Conservation (phyloP, 2,797 vertebrate genomes). For the Gephyroberyx darwinii region DNA sequence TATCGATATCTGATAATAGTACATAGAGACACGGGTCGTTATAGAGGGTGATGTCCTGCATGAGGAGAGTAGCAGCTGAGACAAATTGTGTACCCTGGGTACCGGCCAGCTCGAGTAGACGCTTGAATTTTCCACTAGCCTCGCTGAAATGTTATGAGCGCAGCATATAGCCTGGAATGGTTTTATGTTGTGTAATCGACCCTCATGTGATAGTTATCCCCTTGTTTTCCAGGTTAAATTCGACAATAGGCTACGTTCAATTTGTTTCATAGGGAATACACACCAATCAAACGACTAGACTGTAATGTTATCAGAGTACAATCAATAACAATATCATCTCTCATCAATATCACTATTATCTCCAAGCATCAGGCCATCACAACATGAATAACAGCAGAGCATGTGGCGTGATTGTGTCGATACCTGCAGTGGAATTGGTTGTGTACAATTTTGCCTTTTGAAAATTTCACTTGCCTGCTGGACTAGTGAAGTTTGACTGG, state of each 20-base stretch:
- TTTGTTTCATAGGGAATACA: neutral
- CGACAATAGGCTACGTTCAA: neutral
- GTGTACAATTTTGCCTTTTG: no score
- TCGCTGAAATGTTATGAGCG: neutral
- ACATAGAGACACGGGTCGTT: slow-evolving; percentile 19
- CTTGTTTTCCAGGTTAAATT: neutral
- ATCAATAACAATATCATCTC: neutral
- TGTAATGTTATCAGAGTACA: neutral
- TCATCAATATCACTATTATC: neutral
- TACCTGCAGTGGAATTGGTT: no score
- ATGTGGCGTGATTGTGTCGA: neutral
- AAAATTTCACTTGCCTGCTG: no score
- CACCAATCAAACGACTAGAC: neutral
- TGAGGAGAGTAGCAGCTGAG: neutral
- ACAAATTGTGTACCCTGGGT: slow-evolving; percentile 6
- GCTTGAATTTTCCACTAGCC: neutral
- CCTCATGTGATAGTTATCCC: neutral
- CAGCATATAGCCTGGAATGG: neutral
- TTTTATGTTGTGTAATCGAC: neutral
- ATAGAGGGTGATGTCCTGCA: slow-evolving; percentile 8
- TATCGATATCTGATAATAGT: slow-evolving; percentile 36
- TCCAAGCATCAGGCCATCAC: neutral
- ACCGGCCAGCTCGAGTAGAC: neutral
- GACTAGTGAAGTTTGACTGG: no score
- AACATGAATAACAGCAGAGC: neutral